Conservation (phyloP, 2,797 vertebrate species). For the Coccyzus lansbergi region DNA sequence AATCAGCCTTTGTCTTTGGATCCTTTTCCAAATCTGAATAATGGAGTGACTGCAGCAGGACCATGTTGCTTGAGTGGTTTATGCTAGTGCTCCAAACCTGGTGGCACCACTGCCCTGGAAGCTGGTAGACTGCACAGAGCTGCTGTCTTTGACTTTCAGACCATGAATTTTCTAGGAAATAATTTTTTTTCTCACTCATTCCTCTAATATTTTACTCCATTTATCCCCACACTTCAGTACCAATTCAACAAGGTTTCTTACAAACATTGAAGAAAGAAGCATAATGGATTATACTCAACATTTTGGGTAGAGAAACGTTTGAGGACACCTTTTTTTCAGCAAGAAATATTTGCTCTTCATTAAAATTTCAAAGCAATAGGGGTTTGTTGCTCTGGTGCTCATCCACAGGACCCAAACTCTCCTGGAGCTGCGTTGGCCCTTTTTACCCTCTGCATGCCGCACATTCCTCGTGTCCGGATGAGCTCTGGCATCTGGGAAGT, state of each 20-base stretch:
- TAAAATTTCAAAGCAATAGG: background rate
- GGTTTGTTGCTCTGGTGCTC: background rate
- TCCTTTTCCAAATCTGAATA: rapidly evolving
- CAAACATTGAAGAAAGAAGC: background rate
- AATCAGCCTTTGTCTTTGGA: rapidly evolving
- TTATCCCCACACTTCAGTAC: background rate
- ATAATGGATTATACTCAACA: rapidly evolving
- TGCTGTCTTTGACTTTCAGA: background rate
- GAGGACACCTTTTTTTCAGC: background rate
- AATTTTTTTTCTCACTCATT: background rate
- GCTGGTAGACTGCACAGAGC: background rate
- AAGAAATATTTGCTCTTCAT: background rate
- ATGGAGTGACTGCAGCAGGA: background rate
- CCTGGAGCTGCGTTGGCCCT: slow-evolving; percentile 1
- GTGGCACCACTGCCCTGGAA: background rate
- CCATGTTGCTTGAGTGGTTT: rapidly evolving
- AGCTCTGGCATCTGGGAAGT: background rate
- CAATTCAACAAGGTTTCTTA: background rate
- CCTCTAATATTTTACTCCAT: background rate
- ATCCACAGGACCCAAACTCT: background rate
- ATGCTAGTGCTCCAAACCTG: background rate
- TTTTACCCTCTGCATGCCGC: background rate
- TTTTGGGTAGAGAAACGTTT: background rate
- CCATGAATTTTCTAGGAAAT: background rate
- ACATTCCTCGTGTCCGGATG: slow-evolving; percentile 12